Conservation (phyloP, 2,113 vertebrate species). For the Sula dactylatra region DNA sequence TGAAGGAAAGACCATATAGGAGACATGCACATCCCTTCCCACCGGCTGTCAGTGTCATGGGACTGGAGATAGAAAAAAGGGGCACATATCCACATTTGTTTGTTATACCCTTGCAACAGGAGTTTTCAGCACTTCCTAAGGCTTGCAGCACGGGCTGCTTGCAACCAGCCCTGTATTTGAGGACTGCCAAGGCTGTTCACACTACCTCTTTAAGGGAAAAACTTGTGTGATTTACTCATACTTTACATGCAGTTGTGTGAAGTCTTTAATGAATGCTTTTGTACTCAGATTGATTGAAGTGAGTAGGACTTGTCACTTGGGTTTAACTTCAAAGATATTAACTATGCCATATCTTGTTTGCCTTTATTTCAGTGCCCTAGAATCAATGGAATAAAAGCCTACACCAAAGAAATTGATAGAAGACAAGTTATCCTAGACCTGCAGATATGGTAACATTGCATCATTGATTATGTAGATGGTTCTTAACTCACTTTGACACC, state of each 20-base stretch:
- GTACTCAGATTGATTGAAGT: not conserved
- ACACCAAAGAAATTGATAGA: constrained; percentile 83
- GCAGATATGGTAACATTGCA: constrained; percentile 80
- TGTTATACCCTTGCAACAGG: not conserved
- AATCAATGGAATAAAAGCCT: constrained; percentile 86
- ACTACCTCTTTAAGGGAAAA: not conserved
- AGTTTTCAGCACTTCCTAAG: not conserved
- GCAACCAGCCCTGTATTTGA: not conserved
- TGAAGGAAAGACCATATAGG: not conserved
- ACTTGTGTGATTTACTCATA: not conserved
- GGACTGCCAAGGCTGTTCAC: not conserved
- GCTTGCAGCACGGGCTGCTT: not conserved
- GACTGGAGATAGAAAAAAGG: not conserved
- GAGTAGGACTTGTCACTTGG: not conserved
- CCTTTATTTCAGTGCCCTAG: constrained; percentile 81
- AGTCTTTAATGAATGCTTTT: not conserved
- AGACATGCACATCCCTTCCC: not conserved
- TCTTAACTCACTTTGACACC: not conserved
- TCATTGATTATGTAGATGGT: not conserved
- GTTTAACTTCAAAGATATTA: not conserved
- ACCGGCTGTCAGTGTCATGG: not conserved
- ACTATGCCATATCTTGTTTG: not conserved
- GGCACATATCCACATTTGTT: not conserved
- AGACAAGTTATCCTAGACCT: constrained; percentile 89
- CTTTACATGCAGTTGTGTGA: not conserved